Percentiles rank a stretch among this genome's conserved stretches.
These are phyloP conservation scores for Amphiura filiformis DNA, from an alignment of 35 echinoderm and acorn worm genomes.

Conservation along the genomic window DNA sequence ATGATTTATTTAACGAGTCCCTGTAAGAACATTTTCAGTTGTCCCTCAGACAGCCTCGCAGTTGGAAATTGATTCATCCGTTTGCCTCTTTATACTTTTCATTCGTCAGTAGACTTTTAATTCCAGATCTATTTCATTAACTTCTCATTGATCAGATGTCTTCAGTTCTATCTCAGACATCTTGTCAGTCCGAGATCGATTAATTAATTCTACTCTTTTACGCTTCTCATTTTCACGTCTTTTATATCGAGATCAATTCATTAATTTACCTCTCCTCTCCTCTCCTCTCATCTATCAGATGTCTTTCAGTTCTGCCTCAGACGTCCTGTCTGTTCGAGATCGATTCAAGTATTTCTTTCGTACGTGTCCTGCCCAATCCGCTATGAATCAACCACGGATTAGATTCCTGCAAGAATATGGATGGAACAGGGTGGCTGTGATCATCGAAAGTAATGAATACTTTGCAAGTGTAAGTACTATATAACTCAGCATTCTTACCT, in stretches of 20 bases:
- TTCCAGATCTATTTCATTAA: too few species aligned
- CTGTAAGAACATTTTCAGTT: too few species aligned
- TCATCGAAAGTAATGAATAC: constrained; percentile 46
- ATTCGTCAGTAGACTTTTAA: too few species aligned
- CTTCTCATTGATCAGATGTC: constrained; percentile 12
- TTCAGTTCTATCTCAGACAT: constrained; percentile 30
- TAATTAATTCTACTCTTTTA: constrained; percentile 62
- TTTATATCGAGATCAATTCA: too few species aligned
- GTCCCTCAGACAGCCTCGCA: too few species aligned
- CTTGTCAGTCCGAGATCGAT: constrained; percentile 28
- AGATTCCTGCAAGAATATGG: constrained; percentile 26
- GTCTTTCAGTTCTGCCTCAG: constrained; percentile 29
- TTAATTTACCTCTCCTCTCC: too few species aligned
- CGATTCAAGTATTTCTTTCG: constrained; percentile 57
- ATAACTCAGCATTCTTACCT: too few species aligned
- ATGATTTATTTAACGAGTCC: too few species aligned
- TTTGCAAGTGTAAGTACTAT: constrained; percentile 33
- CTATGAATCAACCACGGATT: constrained; percentile 33
- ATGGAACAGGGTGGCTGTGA: constrained; percentile 34
- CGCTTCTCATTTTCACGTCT: too few species aligned
- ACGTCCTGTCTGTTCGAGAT: constrained; percentile 28
- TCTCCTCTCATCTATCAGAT: constrained; percentile 6
- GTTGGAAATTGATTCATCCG: too few species aligned
- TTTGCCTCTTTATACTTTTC: too few species aligned
- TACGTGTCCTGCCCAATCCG: constrained; percentile 35